Evolutionary conservation across 2,797 vertebrate species (phyloP).

Genomic region (Babyrousa celebensis): DNA sequence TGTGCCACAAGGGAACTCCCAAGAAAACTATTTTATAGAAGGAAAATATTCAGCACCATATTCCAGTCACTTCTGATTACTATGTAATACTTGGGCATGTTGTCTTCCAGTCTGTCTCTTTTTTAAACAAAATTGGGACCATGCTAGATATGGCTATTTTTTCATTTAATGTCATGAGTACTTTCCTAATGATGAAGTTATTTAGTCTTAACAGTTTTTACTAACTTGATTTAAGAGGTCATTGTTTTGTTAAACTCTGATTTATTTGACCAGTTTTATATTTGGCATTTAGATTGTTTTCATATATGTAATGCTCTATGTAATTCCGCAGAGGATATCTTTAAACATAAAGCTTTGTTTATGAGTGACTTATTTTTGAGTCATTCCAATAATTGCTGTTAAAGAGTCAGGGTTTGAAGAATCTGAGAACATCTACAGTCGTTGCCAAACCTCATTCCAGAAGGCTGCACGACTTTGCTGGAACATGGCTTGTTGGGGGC

Average conservation of each 20-base stretch:
- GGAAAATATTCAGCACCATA: neutral
- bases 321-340: constrained; percentile 16
- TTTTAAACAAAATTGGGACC: neutral
- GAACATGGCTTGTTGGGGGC: neutral
- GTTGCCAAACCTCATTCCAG: neutral
- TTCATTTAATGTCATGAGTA: neutral
- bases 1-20: too few species aligned
- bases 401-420: neutral
- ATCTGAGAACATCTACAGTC: neutral
- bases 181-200: neutral
- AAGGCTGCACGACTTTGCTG: neutral
- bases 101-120: neutral
- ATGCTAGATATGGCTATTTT: neutral
- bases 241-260: neutral
- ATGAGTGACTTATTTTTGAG: neutral
- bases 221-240: neutral
- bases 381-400: neutral
- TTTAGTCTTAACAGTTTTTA: neutral
- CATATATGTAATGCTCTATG: neutral
- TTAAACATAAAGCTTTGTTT: constrained; percentile 17
- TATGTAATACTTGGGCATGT: neutral
- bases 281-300: constrained; percentile 18
- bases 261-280: neutral
- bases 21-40: neutral
- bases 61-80: neutral